phyloP scores from a whole-genome alignment of 2,113 vertebrate species.

The Heptranchias perlo region DNA sequence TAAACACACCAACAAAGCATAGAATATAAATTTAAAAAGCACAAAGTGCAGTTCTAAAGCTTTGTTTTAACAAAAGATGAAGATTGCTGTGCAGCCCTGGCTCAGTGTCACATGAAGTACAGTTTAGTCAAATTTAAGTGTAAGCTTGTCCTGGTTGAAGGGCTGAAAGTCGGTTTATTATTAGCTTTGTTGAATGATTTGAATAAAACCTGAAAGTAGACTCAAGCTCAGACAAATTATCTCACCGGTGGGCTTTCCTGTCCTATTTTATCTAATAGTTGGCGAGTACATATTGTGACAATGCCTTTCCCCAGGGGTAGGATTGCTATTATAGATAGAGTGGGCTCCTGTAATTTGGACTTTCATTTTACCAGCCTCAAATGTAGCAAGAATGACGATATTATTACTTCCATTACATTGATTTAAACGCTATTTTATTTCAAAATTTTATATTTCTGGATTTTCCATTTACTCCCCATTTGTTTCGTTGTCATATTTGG shows the following conservation, averaged over 20 bases:
- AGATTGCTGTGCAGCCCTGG: background rate
- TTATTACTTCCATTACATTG: background rate
- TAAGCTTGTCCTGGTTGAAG: background rate
- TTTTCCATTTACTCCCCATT: background rate
- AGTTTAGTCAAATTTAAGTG: background rate
- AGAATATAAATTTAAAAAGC: background rate
- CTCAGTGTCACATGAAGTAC: background rate
- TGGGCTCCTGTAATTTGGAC: background rate
- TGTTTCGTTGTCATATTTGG: background rate
- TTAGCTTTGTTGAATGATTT: slow-evolving; percentile 9
- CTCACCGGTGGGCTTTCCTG: background rate
- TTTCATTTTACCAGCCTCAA: background rate
- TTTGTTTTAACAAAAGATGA: background rate
- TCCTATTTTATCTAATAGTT: background rate
- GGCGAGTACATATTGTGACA: background rate
- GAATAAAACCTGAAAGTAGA: background rate
- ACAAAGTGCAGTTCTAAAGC: background rate
- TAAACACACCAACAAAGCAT: background rate
- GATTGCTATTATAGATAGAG: background rate
- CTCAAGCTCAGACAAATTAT: background rate
- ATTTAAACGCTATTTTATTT: background rate
- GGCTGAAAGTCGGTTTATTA: background rate
- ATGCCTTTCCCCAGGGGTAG: background rate
- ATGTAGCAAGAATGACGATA: background rate
- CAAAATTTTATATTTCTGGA: background rate